Evolutionary conservation across 2,888 invertebrate genomes (phyloP).

Genomic region (Oithona nana): DNA sequence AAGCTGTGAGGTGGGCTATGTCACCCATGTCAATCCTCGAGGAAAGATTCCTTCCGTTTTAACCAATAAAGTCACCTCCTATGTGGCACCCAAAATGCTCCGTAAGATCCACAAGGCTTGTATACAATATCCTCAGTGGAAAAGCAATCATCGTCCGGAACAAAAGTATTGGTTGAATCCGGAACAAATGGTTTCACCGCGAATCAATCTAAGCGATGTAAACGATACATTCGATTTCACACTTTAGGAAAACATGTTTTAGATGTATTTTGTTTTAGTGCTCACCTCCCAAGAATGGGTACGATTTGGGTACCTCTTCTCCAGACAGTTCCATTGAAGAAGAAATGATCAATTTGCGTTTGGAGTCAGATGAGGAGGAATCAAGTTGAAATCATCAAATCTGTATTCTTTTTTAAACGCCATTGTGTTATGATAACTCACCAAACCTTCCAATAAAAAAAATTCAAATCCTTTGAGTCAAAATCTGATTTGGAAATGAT

Average conservation of each 20-base stretch:
- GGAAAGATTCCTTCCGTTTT: constrained; percentile 73
- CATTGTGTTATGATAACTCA: no score
- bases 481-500: no score
- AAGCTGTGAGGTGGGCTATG: constrained; percentile 63
- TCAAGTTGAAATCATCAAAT: no score
- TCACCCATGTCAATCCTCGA: constrained; percentile 72
- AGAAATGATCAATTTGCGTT: not conserved
- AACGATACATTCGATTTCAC: constrained; percentile 24
- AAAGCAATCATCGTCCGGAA: constrained; percentile 49
- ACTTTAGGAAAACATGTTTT: not conserved
- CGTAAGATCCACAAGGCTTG: constrained; percentile 62
- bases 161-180: constrained; percentile 73
- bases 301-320: not conserved
- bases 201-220: constrained; percentile 50
- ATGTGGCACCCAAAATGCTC: constrained; percentile 63
- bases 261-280: no score
- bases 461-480: no score
- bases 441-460: no score
- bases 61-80: constrained; percentile 67
- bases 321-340: not conserved
- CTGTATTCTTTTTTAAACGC: no score
- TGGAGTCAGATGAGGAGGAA: not conserved
- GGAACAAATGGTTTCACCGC: constrained; percentile 53
- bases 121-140: constrained; percentile 62
- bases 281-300: not conserved